These are phyloP conservation scores for Saguinus midas DNA, from an alignment of 2,113 vertebrate species.

Conservation along the genomic window DNA sequence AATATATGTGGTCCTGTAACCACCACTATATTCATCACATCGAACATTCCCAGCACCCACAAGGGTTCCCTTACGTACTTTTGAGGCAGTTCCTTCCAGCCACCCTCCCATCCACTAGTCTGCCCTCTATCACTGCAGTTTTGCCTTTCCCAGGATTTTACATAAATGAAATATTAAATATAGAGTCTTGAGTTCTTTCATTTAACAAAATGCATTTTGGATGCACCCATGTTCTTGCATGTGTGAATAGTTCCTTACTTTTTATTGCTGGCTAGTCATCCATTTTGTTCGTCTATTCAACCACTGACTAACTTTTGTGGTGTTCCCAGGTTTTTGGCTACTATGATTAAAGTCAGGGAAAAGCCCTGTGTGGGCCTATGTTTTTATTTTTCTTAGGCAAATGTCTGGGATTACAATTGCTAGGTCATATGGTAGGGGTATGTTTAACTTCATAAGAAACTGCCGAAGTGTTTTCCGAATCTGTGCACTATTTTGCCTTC, in stretches of 20 bases:
- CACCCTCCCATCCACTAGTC: not conserved
- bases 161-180: not conserved
- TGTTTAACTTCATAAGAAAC: not conserved
- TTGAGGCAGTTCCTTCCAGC: not conserved
- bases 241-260: fast-evolving
- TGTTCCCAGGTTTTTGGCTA: not conserved
- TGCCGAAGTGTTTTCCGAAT: not conserved
- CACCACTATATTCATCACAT: not conserved
- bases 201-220: not conserved
- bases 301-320: not conserved
- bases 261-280: not conserved
- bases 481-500: not conserved
- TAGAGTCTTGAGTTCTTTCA: not conserved
- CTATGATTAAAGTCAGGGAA: not conserved
- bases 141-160: not conserved
- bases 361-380: not conserved
- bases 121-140: not conserved
- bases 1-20: too few species aligned
- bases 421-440: not conserved
- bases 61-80: fast-evolving
- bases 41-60: not conserved
- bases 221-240: not conserved
- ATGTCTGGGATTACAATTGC: too few species aligned
- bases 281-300: not conserved
- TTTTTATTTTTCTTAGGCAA: not conserved